phyloP scores from a whole-genome alignment of 2,888 invertebrate genomes.

The Acleris laterana region DNA sequence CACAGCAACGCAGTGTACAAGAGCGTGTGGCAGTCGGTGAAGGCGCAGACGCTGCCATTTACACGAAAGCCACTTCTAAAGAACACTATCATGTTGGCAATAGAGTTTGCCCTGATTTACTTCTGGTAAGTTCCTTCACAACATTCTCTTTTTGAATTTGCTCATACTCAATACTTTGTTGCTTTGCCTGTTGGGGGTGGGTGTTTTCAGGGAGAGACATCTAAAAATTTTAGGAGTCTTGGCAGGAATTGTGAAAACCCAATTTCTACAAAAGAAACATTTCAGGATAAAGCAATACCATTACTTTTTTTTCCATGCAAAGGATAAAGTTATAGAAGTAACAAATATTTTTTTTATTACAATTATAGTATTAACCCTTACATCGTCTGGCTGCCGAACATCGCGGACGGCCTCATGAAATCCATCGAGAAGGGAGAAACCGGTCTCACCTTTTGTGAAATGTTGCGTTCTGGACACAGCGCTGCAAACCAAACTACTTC shows the following conservation, averaged over 20 bases:
- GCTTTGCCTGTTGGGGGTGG: no score
- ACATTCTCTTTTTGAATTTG: no score
- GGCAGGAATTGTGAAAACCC: no score
- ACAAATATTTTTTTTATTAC: background rate
- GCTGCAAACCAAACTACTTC: constrained; percentile 36
- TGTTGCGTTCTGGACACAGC: constrained; percentile 58
- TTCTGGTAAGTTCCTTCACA: constrained; percentile 56
- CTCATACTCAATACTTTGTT: no score
- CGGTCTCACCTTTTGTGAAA: constrained; percentile 63
- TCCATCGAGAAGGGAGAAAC: constrained; percentile 58
- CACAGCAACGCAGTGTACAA: background rate
- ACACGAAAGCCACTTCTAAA: constrained; percentile 80
- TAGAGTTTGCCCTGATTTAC: constrained; percentile 82
- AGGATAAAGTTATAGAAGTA: background rate
- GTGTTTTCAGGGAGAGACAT: no score
- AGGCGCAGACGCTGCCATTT: constrained; percentile 77
- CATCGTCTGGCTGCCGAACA: constrained; percentile 69
- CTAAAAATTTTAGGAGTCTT: no score
- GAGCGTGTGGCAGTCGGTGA: constrained; percentile 51
- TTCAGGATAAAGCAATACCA: no score
- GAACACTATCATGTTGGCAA: constrained; percentile 76
- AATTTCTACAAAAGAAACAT: no score
- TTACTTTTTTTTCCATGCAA: no score
- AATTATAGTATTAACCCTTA: constrained; percentile 63
- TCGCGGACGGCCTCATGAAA: constrained; percentile 65